These are phyloP conservation scores for Protophormia terraenovae DNA, from an alignment of 2,888 invertebrate genomes.

Conservation along the genomic window DNA sequence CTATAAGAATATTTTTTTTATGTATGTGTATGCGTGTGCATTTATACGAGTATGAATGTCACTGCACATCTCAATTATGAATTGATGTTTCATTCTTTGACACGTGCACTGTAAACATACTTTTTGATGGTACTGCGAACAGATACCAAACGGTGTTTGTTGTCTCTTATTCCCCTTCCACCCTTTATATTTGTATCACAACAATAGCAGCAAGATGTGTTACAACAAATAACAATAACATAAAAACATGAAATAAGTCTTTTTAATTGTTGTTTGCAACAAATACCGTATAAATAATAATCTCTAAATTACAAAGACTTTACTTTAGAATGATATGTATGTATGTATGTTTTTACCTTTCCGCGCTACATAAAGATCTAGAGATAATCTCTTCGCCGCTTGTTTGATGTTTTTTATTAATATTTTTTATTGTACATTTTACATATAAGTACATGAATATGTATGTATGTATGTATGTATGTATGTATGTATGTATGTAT, in stretches of 20 bases:
- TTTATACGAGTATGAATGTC: constrained; percentile 57
- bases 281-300: constrained; percentile 58
- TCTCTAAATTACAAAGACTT: constrained; percentile 57
- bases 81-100: constrained; percentile 66
- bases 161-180: constrained; percentile 15
- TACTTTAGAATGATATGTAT: not conserved
- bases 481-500: not conserved
- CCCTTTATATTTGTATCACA: constrained; percentile 8
- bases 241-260: constrained; percentile 40
- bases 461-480: not conserved
- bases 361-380: not conserved
- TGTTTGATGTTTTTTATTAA: constrained; percentile 35
- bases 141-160: constrained; percentile 37
- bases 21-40: not conserved
- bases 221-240: constrained; percentile 8
- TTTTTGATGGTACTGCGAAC: constrained; percentile 26
- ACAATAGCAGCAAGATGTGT: not conserved
- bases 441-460: not conserved
- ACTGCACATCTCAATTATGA: constrained; percentile 62
- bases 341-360: constrained; percentile 20
- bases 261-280: constrained; percentile 65
- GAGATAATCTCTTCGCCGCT: constrained; percentile 34
- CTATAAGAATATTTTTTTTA: not conserved
- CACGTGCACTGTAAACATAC: constrained; percentile 61
- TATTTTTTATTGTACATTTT: not conserved